Evolutionary conservation across 2,888 invertebrate species (phyloP), one percentile per base, ranked within the genome.

Genomic region (Ceraclea dissimilis): DNA sequence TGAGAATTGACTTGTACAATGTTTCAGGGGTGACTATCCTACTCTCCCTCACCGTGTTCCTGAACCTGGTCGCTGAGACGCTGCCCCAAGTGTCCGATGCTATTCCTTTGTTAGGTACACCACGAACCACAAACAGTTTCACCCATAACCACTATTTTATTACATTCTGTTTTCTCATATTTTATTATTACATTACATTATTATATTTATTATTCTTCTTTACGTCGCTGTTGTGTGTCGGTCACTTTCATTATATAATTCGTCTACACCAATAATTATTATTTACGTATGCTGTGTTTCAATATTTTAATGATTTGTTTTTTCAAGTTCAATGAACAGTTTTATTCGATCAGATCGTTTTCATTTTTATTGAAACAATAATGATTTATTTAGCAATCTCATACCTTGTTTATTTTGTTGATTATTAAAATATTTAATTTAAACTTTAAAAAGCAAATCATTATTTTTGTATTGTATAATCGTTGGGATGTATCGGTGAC

Each of bases 11-110:
- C 44, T 55, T 55, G 55, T 55, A 34, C 43, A 50, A 81, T 85
- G 82, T 90, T 90, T 79, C 90, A 95, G 95, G 95, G 84, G 94
- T 96, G 82, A 95, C 95, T 82, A 95, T 96, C 82, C 90, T 96
- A 80, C 93, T 98, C 78, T 97, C 97, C 79, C 90, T 98, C 85
- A 97, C 96, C 83, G 96, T 98, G 84, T 98, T 98, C 86, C 91
- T 97, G 84, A 93, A 97, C 84, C 90, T 97, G 84, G 96, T 98
- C 79, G 95, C 96, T 69, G 96, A 97, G 87, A 95, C 96, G 81
- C 92, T 97, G 89, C 97, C 97, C 79, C 95, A 93, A 85, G 97
- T 97, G 79, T 97, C 97, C 80, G 97, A 97, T 82, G 96, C 97
- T 79, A 95, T 98, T 82, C 97, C 98, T 80, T 84, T 98, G 84